Evolutionary conservation across 1,140 invertebrate genomes (phyloP).

Genomic region (Philaenus spumarius): DNA sequence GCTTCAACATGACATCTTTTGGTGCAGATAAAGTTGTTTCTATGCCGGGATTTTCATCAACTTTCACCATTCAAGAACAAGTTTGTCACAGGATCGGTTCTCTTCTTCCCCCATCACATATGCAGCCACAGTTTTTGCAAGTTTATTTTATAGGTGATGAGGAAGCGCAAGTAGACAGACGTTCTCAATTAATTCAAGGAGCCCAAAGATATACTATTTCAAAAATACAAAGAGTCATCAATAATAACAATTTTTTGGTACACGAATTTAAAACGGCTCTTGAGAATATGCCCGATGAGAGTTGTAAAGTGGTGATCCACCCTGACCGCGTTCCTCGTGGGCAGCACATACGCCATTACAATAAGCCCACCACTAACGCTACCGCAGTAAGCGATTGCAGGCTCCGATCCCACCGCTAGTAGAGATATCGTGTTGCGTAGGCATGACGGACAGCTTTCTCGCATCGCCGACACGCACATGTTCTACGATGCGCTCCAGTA

Average conservation of each 20-base stretch:
- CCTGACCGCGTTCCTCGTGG: constrained; percentile 31
- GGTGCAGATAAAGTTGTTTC: constrained; percentile 30
- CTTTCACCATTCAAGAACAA: constrained; percentile 42
- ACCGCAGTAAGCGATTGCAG: constrained; percentile 30
- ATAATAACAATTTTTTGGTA: constrained; percentile 29
- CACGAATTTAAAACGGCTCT: constrained; percentile 30
- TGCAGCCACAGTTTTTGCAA: constrained; percentile 36
- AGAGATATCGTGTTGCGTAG: constrained; percentile 30
- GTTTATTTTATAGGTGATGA: constrained; percentile 38
- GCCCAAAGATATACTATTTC: constrained; percentile 1
- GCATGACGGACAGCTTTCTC: constrained; percentile 20
- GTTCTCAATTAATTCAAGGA: constrained; percentile 6
- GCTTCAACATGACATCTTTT: constrained; percentile 41
- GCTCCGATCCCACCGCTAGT: constrained; percentile 27
- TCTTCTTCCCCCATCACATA: constrained; percentile 30
- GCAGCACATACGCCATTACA: constrained; percentile 31
- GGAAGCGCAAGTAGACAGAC: constrained; percentile 19
- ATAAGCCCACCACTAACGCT: constrained; percentile 28
- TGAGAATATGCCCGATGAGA: constrained; percentile 23
- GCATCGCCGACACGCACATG: constrained; percentile 31
- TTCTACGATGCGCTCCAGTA: constrained; percentile 38
- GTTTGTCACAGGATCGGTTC: constrained; percentile 37
- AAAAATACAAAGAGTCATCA: constrained; percentile 28
- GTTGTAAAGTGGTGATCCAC: constrained; percentile 25
- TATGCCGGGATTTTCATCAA: constrained; percentile 34